Percentiles rank a stretch among this genome's conserved stretches.
Evolutionary conservation across 2,113 vertebrate species (phyloP).

Genomic region (Proterorhinus semilunaris): DNA sequence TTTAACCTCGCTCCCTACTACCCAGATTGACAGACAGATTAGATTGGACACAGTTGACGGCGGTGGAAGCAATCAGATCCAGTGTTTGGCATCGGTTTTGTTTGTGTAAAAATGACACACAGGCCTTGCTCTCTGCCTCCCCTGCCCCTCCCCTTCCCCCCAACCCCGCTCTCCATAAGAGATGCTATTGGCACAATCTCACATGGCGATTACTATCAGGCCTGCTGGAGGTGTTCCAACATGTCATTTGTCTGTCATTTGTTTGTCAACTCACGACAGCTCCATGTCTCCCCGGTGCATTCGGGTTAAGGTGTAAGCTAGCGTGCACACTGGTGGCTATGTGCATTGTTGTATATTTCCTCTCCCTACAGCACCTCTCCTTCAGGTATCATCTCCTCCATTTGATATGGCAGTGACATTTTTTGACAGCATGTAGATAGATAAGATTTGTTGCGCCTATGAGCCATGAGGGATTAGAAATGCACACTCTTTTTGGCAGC

Average conservation of each 20-base stretch:
- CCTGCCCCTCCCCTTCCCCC: constrained; percentile 23
- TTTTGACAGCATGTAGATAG: constrained; percentile 81
- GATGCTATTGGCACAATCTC: constrained; percentile 77
- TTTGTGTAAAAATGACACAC: constrained; percentile 80
- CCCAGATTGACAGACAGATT: constrained; percentile 80
- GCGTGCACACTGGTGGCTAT: constrained; percentile 41
- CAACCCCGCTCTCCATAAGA: constrained; percentile 44
- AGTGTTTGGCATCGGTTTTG: constrained; percentile 76
- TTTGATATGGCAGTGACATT: constrained; percentile 78
- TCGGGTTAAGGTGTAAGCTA: constrained; percentile 39
- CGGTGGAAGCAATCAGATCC: constrained; percentile 75
- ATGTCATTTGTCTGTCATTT: constrained; percentile 83
- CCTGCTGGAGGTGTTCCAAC: constrained; percentile 76
- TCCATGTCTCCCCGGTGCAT: constrained; percentile 63
- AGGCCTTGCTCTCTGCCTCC: constrained; percentile 47
- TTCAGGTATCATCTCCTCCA: constrained; percentile 69
- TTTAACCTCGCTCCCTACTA: constrained; percentile 59
- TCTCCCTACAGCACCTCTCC: constrained; percentile 66
- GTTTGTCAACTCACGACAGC: constrained; percentile 76
- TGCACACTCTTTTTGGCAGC: constrained; percentile 68
- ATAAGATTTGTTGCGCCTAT: constrained; percentile 70
- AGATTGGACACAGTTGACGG: constrained; percentile 80
- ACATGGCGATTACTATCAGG: constrained; percentile 78
- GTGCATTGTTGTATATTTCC: constrained; percentile 58
- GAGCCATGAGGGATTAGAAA: constrained; percentile 76